Conservation (phyloP, 2,797 vertebrate genomes). For the Decapterus maruadsi region DNA sequence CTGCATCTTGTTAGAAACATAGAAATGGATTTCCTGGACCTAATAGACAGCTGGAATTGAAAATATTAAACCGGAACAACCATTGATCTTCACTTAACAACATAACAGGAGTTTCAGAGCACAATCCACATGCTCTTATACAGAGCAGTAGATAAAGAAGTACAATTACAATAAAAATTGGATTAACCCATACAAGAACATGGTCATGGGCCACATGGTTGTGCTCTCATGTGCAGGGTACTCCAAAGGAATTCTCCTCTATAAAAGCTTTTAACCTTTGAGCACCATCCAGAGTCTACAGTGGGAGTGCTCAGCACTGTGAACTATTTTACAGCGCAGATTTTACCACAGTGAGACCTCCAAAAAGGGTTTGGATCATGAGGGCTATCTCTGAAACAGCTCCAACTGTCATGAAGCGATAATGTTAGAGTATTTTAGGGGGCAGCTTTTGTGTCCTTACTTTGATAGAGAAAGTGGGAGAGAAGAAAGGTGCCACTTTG, state of each 20-base stretch:
- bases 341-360: slow-evolving; percentile 19
- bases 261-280: slow-evolving; percentile 67
- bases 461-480: no score
- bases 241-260: slow-evolving; percentile 55
- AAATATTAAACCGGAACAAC: slow-evolving; percentile 19
- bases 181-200: slow-evolving; percentile 46
- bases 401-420: neutral
- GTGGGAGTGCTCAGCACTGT: slow-evolving; percentile 15
- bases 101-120: neutral
- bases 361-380: slow-evolving; percentile 2
- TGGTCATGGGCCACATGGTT: slow-evolving; percentile 32
- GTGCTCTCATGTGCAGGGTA: slow-evolving; percentile 56
- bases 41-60: slow-evolving; percentile 30
- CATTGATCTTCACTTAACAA: slow-evolving; percentile 29
- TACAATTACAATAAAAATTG: slow-evolving; percentile 45
- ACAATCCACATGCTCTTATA: neutral
- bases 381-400: neutral
- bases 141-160: slow-evolving; percentile 17
- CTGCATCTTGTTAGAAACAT: slow-evolving; percentile 51
- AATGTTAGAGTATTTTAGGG: no score
- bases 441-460: no score
- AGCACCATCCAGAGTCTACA: slow-evolving; percentile 37
- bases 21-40: slow-evolving; percentile 47
- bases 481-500: no score
- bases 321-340: neutral